phyloP scores from a whole-genome alignment of 2,113 vertebrate genomes.

The Microtus richardsoni region DNA sequence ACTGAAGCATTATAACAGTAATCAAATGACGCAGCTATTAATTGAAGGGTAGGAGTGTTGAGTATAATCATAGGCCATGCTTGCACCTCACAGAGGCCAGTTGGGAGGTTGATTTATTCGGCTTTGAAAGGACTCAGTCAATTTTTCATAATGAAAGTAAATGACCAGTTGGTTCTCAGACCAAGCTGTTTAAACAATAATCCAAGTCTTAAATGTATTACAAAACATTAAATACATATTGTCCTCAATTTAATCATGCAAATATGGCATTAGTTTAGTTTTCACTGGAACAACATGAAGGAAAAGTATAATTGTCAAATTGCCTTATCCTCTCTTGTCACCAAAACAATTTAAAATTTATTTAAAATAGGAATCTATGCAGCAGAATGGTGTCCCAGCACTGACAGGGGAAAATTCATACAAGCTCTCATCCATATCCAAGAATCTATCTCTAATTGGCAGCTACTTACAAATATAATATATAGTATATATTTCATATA shows the following conservation, averaged over 20 bases:
- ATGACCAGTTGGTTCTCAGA: not conserved
- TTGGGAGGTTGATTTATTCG: not conserved
- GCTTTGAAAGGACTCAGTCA: not conserved
- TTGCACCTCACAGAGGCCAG: not conserved
- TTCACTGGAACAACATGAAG: not conserved
- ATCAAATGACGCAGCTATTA: not conserved
- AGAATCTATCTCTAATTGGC: not conserved
- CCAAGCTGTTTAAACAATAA: not conserved
- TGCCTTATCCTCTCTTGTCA: not conserved
- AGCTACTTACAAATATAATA: not conserved
- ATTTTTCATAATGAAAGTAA: not conserved
- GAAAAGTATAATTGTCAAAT: not conserved
- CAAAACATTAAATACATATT: not conserved
- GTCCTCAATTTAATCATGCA: not conserved
- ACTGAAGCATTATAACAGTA: not conserved
- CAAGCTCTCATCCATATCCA: not conserved
- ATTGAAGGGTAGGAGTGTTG: not conserved
- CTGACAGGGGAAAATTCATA: not conserved
- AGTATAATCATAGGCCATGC: not conserved
- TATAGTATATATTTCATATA: too few relatives aligned
- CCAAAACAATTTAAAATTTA: not conserved
- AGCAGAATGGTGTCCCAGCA: fast-evolving
- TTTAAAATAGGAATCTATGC: not conserved
- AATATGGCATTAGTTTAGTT: not conserved
- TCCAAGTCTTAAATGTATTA: not conserved